Evolutionary conservation across 2,113 vertebrate species (phyloP), one percentile per base, ranked within the genome.

Genomic region (Paralichthys olivaceus): DNA sequence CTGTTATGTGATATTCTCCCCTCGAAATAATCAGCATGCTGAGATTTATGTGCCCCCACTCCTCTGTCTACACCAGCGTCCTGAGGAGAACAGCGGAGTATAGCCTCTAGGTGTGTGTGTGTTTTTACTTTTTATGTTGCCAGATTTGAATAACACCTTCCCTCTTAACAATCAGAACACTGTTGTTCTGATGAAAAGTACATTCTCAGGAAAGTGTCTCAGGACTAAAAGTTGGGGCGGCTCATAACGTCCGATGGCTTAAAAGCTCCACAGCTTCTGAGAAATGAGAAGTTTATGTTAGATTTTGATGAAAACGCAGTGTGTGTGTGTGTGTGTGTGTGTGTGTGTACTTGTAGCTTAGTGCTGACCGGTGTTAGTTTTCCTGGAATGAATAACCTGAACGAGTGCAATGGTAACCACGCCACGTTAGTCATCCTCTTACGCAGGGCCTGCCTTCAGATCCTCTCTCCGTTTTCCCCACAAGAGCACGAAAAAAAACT

Each of bases 331-430:
- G 45, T 77, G 23, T 81, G 45, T 71, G 32, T 64, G 47, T 37
- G 49, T 28, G 37, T 25, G 13, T 13, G 51, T 2, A 72, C 57
- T 56, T 75, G 83, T 59, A 75, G 79, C 74, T 87, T 76, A 85
- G 83, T 69, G 17, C 81, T 85, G 86, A 79, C 84, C 78, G 63
- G 84, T 89, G 89, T 91, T 90, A 83, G 90, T 89, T 91, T 90
- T 89, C 89, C 86, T 87, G 89, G 91, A 91, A 91, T 92, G 91
- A 92, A 88, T 88, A 92, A 91, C 91, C 88, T 81, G 69, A 86
- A 86, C 66, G 81, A 75, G 75, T 73, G 84, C 72, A 84, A 75
- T 65, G 59, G 75, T 82, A 83, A 90, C 80, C 80, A 55, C 59
- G 53, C 69, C 71, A 32, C 43, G 79, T 87, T 90, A 87, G 87